These are phyloP conservation scores for Pseudotriccus pelzelni DNA, from an alignment of 2,797 vertebrate genomes.

Conservation along the genomic window DNA sequence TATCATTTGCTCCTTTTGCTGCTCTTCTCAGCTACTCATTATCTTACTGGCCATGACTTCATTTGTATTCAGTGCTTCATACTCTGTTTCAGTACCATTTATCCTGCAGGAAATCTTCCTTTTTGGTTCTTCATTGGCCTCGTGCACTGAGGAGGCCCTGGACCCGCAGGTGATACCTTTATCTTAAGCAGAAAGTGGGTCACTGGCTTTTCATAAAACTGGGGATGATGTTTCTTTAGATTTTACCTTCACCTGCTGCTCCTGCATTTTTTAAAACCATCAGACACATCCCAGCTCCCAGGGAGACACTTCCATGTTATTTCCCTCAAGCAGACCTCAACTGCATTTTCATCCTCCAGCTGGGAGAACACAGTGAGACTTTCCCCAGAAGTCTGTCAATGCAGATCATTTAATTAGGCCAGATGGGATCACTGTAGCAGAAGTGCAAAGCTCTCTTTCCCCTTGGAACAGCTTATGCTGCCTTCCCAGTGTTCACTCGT, in stretches of 20 bases:
- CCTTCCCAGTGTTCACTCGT: background rate
- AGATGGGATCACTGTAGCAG: conserved; percentile 34
- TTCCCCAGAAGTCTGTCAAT: conserved; percentile 21
- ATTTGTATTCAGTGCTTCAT: background rate
- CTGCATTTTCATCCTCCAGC: background rate
- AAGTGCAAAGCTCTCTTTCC: conserved; percentile 22
- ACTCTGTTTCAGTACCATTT: background rate
- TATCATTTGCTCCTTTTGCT: background rate
- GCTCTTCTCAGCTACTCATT: background rate
- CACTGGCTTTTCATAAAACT: background rate
- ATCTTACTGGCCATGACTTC: background rate
- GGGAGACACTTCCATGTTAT: background rate
- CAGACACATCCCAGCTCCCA: background rate
- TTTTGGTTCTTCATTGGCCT: background rate
- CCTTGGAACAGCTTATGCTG: background rate
- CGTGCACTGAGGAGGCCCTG: background rate
- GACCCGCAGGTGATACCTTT: background rate
- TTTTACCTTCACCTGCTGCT: conserved; percentile 31
- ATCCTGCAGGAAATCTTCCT: background rate
- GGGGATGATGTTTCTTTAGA: background rate
- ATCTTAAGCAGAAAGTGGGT: conserved; percentile 20
- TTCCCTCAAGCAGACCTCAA: conserved; percentile 25
- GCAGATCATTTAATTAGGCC: conserved; percentile 43
- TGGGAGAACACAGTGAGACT: conserved; percentile 11
- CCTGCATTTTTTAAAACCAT: conserved; percentile 40